A percentile compares a stretch with the other conserved stretches of the same genome.
phyloP scores from a whole-genome alignment of 2,888 invertebrate genomes.

The Tipula helvola region DNA sequence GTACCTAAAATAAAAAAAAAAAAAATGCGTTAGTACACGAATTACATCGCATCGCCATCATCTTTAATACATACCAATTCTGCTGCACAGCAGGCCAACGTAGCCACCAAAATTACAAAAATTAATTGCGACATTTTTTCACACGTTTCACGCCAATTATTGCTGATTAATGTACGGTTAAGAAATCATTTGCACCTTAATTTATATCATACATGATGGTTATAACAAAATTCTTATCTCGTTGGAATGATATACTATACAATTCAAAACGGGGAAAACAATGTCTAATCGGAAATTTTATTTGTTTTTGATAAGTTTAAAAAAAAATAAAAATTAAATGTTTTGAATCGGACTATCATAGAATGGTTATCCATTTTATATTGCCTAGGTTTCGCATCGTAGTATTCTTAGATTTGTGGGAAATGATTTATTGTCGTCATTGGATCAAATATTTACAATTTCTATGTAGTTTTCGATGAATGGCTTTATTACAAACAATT shows the following conservation, averaged over 20 bases:
- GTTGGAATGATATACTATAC: background rate
- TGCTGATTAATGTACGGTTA: background rate
- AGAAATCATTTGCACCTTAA: background rate
- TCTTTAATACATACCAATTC: background rate
- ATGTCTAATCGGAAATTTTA: background rate
- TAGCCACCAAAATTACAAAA: background rate
- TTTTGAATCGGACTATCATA: no score
- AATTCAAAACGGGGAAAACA: background rate
- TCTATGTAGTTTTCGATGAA: background rate
- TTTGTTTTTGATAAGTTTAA: background rate
- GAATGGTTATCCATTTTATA: background rate
- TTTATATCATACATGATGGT: background rate
- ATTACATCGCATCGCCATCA: background rate
- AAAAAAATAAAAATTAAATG: background rate
- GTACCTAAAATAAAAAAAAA: background rate
- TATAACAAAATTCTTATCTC: background rate
- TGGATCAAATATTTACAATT: background rate
- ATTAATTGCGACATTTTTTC: background rate
- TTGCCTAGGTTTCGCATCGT: background rate
- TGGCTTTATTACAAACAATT: background rate
- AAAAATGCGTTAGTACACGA: background rate
- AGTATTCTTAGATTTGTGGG: background rate
- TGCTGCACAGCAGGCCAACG: background rate
- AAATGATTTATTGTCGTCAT: background rate
- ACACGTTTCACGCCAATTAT: background rate